Conservation (phyloP, 2,113 vertebrate species). For the Calypte anna region DNA sequence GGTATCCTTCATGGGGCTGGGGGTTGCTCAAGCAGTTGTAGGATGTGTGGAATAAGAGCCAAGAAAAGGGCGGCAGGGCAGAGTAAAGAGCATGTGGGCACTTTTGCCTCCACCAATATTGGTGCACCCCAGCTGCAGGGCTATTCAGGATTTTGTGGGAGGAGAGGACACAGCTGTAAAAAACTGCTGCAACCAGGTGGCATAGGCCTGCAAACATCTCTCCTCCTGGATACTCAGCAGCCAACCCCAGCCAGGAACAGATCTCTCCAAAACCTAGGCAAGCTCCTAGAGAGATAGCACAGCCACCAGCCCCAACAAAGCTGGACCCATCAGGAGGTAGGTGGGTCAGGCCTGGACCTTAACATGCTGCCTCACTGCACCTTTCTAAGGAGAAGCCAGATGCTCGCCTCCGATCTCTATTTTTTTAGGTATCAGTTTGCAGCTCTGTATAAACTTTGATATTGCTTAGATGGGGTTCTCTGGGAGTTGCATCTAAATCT, state of each 20-base stretch:
- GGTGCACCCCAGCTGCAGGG: background rate
- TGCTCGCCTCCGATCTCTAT: background rate
- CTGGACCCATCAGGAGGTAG: background rate
- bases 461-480: background rate
- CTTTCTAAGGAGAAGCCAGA: background rate
- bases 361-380: background rate
- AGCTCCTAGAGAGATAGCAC: background rate
- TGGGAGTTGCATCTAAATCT: background rate
- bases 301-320: background rate
- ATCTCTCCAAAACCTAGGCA: background rate
- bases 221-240: background rate
- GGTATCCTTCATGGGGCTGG: background rate
- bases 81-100: background rate
- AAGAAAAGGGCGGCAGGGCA: background rate
- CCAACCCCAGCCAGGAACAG: background rate
- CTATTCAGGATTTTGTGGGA: background rate
- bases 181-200: background rate
- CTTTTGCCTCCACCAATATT: fast-evolving
- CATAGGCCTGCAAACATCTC: background rate
- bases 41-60: background rate
- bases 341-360: background rate
- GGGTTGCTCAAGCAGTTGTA: background rate
- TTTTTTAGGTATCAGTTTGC: background rate
- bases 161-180: background rate
- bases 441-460: background rate